These are phyloP conservation scores for Drosophila melanogaster DNA, from an alignment of 1,140 invertebrate species.

Conservation along the genomic window Release_6_plus_ISO1_MT NT_033777.3:16637001-16637500, in stretches of 20 bases:
- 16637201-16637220: constrained; percentile 61
- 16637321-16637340: constrained; percentile 63
- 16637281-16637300: constrained; percentile 55
- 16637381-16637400: constrained; percentile 78
- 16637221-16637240: constrained; percentile 54
- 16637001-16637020: constrained; percentile 92
- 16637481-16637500: constrained; percentile 39
- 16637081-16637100: constrained; percentile 93
- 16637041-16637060: constrained; percentile 96
- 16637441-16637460: constrained; percentile 7
- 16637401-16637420: constrained; percentile 45
- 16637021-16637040: constrained; percentile 95
- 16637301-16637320: constrained; percentile 46
- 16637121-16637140: constrained; percentile 79
- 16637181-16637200: constrained; percentile 80
- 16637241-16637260: constrained; percentile 65
- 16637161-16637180: constrained; percentile 83
- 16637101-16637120: constrained; percentile 85
- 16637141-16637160: constrained; percentile 84
- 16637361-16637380: constrained; percentile 50
- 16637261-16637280: constrained; percentile 42
- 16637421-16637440: constrained; percentile 36
- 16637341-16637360: constrained; percentile 39
- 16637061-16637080: constrained; percentile 94
- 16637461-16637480: constrained; percentile 37